Conservation (phyloP, 2,797 vertebrate species). For the Mallotus villosus region DNA sequence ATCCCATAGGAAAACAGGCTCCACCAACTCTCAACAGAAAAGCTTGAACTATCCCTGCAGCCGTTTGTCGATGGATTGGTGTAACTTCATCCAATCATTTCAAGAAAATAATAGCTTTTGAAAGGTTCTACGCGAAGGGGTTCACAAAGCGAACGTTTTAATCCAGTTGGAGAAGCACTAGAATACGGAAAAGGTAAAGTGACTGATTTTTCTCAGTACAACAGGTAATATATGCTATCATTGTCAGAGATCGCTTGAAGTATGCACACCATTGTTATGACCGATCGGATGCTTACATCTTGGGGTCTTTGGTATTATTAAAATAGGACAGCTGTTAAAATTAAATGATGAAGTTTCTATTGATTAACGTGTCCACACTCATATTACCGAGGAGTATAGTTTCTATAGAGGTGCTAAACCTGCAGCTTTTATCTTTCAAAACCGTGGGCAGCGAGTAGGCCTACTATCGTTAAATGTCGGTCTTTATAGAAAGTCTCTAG, state of each 20-base stretch:
- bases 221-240: no score
- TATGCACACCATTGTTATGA: no score
- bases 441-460: background rate
- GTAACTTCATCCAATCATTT: background rate
- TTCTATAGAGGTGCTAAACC: background rate
- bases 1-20: background rate
- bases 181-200: background rate
- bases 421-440: background rate
- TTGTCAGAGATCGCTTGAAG: no score
- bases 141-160: background rate
- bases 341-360: background rate
- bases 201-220: background rate
- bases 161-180: background rate
- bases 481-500: background rate
- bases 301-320: background rate
- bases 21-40: background rate
- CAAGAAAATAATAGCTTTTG: background rate
- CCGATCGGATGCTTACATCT: no score
- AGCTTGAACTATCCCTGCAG: background rate
- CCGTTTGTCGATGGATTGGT: background rate
- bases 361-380: background rate
- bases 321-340: background rate
- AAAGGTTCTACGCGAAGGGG: background rate
- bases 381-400: background rate
- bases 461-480: background rate